Base-by-base conservation (phyloP, 2,888 invertebrate species). In the Drosophila fulvimacula region DNA sequence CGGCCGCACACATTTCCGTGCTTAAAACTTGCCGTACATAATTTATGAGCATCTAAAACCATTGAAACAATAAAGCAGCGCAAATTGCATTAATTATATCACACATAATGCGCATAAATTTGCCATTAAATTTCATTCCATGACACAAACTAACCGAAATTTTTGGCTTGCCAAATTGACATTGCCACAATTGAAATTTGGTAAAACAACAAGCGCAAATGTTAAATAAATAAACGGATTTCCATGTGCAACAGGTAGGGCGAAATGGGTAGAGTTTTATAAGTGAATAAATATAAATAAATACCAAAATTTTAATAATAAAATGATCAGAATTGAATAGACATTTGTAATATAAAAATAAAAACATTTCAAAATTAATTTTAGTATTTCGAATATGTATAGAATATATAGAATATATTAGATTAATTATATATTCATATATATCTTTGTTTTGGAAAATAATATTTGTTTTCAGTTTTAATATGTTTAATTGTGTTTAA, bases 11-110 rank as follows among this genome's bases (percentile, higher is more conserved):
- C 36, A 62, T 72, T 62, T 66, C 70, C 76, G 69, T 30, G 10
- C 38, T 42, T 59, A 27, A 39, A 65, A 52, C 55, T 74, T 58
- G 60, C 36, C 66, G 57, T 69, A 39, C 59, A 81, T 87, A 48
- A 74, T 78, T 58, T 52, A 51, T 55, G 56, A 30, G 19, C 49
- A 32, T 30, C 36, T 11, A 39, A 39, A 51, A 39, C 39, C 36
- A 27, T 19, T 30, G 36, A 63, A 55, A 55, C 65, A 71, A 66
- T 62, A 59, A 57, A 62, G 44, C 32, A 38, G 21, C 68, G 56
- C 51, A 52, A 78, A 72, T 81, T 60, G 65, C 65, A 82, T 75
- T 64, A 82, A 70, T 72, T 75, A 62, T 55, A 24, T 24, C 34
- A 27, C 7, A 24, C 42, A 21, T 42, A 27, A 53, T 32, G 53